Evolutionary conservation across 2,113 vertebrate genomes (phyloP), one percentile per base, ranked within the genome.

Genomic region (Coreoperca whiteheadi): DNA sequence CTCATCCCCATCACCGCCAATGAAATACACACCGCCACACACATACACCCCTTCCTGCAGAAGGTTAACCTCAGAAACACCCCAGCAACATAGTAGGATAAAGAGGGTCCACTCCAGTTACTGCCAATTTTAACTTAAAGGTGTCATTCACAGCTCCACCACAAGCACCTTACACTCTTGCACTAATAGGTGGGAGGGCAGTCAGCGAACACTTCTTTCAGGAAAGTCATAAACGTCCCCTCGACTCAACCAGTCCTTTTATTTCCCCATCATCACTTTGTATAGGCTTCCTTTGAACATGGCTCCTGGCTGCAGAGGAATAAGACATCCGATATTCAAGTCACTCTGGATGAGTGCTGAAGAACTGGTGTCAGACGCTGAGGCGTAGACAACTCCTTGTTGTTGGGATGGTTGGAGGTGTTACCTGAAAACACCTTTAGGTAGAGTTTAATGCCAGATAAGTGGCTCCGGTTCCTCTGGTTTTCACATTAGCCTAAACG

Each of bases 341-440:
- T 65, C 75, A 74, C 75, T 87, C 32, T 21, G 51, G 78, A 73
- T 64, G 60, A 88, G 64, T 71, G 82, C 74, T 8, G 20, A n/a
- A 86, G 37, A 75, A 53, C 75, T 41, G 71, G 85, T 89, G 88
- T 83, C 83, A 93, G 89, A 79, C 79, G 15, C 28, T 43, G 78
- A 90, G 51, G 82, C 34, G 70, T 16, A 85, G 77, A 89, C 81
- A 83, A 83, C 77, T 87, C 87, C 60, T 50, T 79, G 79, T 72
- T 77, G 65, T 74, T 82, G 65, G 39, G 60, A 25, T 39, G 39
- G 78, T 70, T 81, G 64, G 71, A 90, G 90, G 92, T 84, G 92
- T 93, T 69, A 79, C 75, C 85, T 82, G 30, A 89, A 93, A 94
- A 94, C 93, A 88, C 90, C 70, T 93, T 85, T 51, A 79, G 84